phyloP scores from a whole-genome alignment of 1,140 invertebrate species.

The Tetragonula clypearis region DNA sequence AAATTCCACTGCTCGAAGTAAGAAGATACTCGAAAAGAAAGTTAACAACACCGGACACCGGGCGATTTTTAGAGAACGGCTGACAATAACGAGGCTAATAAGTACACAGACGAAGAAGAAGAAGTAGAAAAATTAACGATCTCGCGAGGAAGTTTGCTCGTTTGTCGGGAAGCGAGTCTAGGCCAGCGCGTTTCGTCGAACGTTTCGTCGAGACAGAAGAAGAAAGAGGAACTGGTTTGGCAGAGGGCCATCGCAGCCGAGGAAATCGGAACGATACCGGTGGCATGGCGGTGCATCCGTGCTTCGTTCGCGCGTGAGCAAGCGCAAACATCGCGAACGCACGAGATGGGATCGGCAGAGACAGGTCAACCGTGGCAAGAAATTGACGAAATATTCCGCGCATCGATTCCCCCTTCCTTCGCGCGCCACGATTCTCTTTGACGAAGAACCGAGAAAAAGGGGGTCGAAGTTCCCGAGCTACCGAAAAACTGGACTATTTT shows the following conservation, averaged over 20 bases:
- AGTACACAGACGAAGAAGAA: background rate
- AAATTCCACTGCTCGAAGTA: background rate
- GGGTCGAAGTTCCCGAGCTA: background rate
- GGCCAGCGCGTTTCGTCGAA: conserved; percentile 2
- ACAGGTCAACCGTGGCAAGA: background rate
- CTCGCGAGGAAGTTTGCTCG: conserved; percentile 4
- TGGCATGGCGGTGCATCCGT: conserved; percentile 15
- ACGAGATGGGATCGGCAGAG: background rate
- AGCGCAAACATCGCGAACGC: conserved; percentile 53
- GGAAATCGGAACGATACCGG: conserved; percentile 49
- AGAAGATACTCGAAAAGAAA: background rate
- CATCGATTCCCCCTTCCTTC: background rate
- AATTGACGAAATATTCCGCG: conserved; percentile 31
- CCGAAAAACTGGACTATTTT: background rate
- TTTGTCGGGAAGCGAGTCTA: conserved; percentile 5
- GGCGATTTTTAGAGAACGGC: background rate
- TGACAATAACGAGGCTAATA: background rate
- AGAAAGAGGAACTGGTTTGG: conserved; percentile 45
- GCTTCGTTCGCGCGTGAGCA: conserved; percentile 15
- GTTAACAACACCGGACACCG: background rate
- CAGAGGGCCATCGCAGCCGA: conserved; percentile 52
- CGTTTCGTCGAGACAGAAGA: conserved; percentile 10
- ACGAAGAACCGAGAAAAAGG: background rate
- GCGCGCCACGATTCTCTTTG: background rate
- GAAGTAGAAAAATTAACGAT: conserved; percentile 25